phyloP scores from a whole-genome alignment of 2,888 invertebrate genomes.

The Palloptera scutellata region DNA sequence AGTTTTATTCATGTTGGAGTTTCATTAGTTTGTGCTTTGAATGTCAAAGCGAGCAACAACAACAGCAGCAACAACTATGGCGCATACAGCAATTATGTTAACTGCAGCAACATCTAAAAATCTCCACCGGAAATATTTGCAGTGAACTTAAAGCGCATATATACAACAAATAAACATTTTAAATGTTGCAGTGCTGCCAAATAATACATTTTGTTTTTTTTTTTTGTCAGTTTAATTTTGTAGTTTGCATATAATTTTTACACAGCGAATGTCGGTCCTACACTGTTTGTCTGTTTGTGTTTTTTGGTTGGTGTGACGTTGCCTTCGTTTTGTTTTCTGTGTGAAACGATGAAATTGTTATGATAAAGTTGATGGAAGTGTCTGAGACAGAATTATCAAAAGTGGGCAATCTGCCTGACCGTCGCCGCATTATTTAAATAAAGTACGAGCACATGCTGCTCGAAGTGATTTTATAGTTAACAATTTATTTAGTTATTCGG shows the following conservation, averaged over 20 bases:
- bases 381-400: slow-evolving; percentile 33
- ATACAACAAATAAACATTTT: too few species aligned
- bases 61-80: not conserved
- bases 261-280: not conserved
- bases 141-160: too few species aligned
- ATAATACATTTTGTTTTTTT: not conserved
- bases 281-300: not conserved
- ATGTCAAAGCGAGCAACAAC: slow-evolving; percentile 13
- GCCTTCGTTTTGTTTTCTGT: slow-evolving; percentile 1
- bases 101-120: not conserved
- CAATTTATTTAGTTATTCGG: too few species aligned
- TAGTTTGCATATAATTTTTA: not conserved
- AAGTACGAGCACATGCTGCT: too few species aligned
- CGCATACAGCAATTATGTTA: not conserved
- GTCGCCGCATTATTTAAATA: too few species aligned
- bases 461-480: too few species aligned
- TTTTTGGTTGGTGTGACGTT: not conserved
- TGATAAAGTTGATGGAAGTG: slow-evolving; percentile 25
- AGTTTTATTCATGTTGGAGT: not conserved
- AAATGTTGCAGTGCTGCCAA: not conserved
- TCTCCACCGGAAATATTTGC: too few species aligned
- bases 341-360: slow-evolving; percentile 11
- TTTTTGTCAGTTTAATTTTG: slow-evolving; percentile 15
- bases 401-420: slow-evolving; percentile 38
- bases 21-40: slow-evolving; percentile 12